Conservation (phyloP, 1,140 invertebrate genomes). For the Trichonephila inaurata region DNA sequence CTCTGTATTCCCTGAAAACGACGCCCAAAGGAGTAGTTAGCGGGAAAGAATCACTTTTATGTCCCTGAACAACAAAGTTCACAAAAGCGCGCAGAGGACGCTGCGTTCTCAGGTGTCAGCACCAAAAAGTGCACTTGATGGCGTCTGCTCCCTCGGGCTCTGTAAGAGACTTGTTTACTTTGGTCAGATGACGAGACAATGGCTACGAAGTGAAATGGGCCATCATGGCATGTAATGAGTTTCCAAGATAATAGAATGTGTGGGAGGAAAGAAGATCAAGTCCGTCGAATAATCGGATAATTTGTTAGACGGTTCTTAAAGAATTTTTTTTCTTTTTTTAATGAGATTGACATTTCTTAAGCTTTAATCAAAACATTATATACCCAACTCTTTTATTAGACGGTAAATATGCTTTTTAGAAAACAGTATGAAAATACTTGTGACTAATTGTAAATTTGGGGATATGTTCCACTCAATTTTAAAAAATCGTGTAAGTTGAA, state of each 20-base stretch:
- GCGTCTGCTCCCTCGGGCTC: background rate
- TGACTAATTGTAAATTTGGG: no score
- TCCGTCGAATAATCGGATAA: no score
- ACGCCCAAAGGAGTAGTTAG: background rate
- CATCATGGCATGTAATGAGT: background rate
- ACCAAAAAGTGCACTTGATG: background rate
- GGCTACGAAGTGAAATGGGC: background rate
- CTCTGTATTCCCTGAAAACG: background rate
- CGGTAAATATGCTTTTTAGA: no score
- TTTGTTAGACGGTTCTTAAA: no score
- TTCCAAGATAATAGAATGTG: background rate
- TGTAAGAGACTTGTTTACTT: background rate
- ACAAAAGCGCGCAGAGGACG: background rate
- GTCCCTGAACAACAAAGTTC: background rate
- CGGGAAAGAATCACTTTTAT: background rate
- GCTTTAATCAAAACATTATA: no score
- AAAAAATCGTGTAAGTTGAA: no score
- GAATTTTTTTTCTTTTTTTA: no score
- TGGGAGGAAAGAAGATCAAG: no score
- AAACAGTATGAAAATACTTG: no score
- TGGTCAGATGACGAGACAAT: background rate
- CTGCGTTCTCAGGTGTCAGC: background rate
- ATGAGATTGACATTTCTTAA: no score
- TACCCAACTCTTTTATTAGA: no score
- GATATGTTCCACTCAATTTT: no score